A percentile compares a stretch with the other conserved stretches of the same genome.
Evolutionary conservation across 2,113 vertebrate genomes (phyloP).

Genomic region (Melospiza melodia): DNA sequence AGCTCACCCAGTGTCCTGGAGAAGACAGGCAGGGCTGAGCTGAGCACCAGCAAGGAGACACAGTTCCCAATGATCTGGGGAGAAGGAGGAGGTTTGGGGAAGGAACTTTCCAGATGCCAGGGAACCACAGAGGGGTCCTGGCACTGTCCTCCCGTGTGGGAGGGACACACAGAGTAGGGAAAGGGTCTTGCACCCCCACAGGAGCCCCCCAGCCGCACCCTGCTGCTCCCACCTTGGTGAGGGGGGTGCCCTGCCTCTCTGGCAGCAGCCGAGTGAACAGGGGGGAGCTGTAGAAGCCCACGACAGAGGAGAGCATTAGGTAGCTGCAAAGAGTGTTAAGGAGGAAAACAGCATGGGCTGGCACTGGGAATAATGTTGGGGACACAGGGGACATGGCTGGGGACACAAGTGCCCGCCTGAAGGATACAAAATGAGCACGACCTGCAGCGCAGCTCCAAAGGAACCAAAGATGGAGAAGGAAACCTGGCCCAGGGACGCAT

Average conservation of each 20-base stretch:
- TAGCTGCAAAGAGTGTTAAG: conserved; percentile 77
- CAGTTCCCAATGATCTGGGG: conserved; percentile 95
- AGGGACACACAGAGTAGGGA: neutral
- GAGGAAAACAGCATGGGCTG: neutral
- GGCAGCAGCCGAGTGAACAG: conserved; percentile 88
- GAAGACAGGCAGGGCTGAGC: conserved; percentile 94
- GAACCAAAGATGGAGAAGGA: conserved; percentile 96
- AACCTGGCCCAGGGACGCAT: conserved; percentile 86
- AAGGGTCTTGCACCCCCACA: neutral
- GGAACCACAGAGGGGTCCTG: neutral
- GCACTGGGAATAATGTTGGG: accelerated
- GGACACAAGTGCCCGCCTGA: neutral
- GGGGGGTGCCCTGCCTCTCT: conserved; percentile 85
- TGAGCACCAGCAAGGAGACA: conserved; percentile 92
- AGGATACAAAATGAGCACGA: conserved; percentile 98
- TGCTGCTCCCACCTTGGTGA: conserved; percentile 84
- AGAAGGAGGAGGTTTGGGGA: neutral
- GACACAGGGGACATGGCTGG: neutral
- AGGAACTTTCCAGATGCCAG: neutral
- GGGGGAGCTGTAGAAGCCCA: conserved; percentile 95
- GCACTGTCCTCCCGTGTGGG: accelerated
- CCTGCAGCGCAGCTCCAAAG: conserved; percentile 91
- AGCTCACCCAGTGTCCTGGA: conserved; percentile 93
- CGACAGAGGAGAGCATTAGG: conserved; percentile 92
- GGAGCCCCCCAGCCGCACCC: neutral